These are phyloP conservation scores for Anarsia innoxiella DNA, from an alignment of 2,888 invertebrate species.

Conservation along the genomic window DNA sequence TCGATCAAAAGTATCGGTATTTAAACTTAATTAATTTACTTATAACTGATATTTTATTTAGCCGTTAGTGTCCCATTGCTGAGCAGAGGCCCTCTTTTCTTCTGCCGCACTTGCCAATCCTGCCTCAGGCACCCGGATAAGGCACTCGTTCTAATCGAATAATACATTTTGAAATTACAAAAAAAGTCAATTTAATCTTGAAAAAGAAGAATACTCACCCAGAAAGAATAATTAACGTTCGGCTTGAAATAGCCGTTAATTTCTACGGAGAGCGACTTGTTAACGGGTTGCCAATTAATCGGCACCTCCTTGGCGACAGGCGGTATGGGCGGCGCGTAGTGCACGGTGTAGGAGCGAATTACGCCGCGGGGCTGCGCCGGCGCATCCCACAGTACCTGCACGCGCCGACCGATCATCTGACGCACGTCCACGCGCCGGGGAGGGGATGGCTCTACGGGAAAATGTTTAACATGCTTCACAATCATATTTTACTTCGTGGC, in stretches of 20 bases:
- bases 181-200: background rate
- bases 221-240: constrained; percentile 79
- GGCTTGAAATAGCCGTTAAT: constrained; percentile 74
- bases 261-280: too few relatives aligned
- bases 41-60: too few relatives aligned
- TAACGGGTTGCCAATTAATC: constrained; percentile 43
- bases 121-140: too few relatives aligned
- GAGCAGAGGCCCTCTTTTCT: too few relatives aligned
- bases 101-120: too few relatives aligned
- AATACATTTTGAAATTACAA: too few relatives aligned
- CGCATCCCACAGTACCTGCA: constrained; percentile 81
- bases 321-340: constrained; percentile 80
- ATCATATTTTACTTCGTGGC: too few relatives aligned
- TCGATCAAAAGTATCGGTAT: too few relatives aligned
- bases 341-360: constrained; percentile 77
- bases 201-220: constrained; percentile 69
- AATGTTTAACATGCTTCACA: too few relatives aligned
- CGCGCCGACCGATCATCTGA: constrained; percentile 77
- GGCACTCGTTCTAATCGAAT: too few relatives aligned
- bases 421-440: constrained; percentile 79
- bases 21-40: too few relatives aligned
- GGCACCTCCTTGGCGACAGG: constrained; percentile 58
- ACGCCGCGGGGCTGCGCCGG: constrained; percentile 79
- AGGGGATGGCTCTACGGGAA: constrained; percentile 78
- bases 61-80: too few relatives aligned